Conservation (phyloP, 2,113 vertebrate species). For the Dicaeum eximium region DNA sequence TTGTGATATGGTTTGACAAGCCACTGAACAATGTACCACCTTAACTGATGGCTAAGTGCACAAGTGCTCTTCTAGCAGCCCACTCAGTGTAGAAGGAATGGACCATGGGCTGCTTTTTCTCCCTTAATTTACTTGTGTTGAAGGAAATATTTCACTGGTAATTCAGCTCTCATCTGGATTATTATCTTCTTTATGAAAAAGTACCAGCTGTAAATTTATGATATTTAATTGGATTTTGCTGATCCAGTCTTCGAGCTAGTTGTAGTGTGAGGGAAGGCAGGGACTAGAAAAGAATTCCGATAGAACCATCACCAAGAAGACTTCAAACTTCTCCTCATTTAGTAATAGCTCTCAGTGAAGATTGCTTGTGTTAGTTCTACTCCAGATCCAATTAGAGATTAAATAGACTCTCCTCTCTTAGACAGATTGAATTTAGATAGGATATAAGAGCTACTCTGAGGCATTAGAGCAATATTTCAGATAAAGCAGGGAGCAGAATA, state of each 20-base stretch:
- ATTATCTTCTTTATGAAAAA: constrained; percentile 1
- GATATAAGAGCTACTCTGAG: constrained; percentile 7
- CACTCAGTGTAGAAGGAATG: not conserved
- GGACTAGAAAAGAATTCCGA: not conserved
- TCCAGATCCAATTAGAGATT: constrained; percentile 50
- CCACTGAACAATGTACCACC: not conserved
- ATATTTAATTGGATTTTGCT: constrained; percentile 1
- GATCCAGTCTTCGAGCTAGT: not conserved
- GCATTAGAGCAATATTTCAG: constrained; percentile 5
- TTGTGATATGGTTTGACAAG: not conserved
- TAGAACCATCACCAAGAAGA: constrained; percentile 33
- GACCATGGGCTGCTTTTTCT: constrained; percentile 27
- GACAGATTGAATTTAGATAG: constrained; percentile 38
- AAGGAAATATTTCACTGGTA: constrained; percentile 8
- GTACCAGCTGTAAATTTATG: not conserved
- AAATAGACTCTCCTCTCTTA: constrained; percentile 37
- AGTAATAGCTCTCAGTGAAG: constrained; percentile 34
- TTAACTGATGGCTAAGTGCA: not conserved
- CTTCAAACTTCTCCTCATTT: constrained; percentile 14
- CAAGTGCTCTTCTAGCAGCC: not conserved
- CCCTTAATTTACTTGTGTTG: constrained; percentile 9
- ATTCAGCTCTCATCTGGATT: constrained; percentile 11
- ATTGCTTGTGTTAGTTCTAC: constrained; percentile 29
- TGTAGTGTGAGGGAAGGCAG: not conserved
- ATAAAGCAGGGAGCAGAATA: constrained; percentile 9